Percentiles rank a stretch among this genome's conserved stretches.
Evolutionary conservation across 2,113 vertebrate species (phyloP).

Genomic region (Catharus fuscescens): DNA sequence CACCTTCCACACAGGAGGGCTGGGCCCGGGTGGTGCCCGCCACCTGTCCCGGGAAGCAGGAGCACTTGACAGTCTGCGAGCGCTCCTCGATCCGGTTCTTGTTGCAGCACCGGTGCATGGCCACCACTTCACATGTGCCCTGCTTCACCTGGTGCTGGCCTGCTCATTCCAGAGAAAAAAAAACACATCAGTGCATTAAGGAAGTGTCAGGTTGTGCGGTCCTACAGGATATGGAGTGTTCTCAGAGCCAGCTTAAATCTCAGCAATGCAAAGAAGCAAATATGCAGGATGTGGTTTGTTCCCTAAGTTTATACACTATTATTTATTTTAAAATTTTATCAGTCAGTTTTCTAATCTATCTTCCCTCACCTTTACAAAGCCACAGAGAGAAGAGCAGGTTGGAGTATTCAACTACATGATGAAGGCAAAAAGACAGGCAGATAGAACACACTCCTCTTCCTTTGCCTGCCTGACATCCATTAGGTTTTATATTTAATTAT

Average conservation of each 20-base stretch:
- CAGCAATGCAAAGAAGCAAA: neutral
- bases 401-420: neutral
- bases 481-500: neutral
- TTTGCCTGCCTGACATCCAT: neutral
- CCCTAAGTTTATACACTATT: neutral
- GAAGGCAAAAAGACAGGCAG: neutral
- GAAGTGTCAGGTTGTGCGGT: neutral
- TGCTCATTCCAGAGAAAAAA: conserved; percentile 34
- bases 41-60: conserved; percentile 95
- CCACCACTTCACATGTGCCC: conserved; percentile 95
- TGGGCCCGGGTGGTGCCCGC: conserved; percentile 91
- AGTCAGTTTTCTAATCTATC: neutral
- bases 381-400: neutral
- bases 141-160: conserved; percentile 92
- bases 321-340: neutral
- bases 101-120: conserved; percentile 94
- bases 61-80: conserved; percentile 96
- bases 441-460: neutral
- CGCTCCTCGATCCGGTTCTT: conserved; percentile 97
- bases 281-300: neutral
- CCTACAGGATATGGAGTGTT: neutral
- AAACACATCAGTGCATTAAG: neutral
- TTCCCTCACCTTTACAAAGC: neutral
- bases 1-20: conserved; percentile 98
- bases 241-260: fast-evolving